Evolutionary conservation across 1,140 invertebrate species (phyloP), one percentile per base, ranked within the genome.

Genomic region (Zeugodacus cucurbitae): DNA sequence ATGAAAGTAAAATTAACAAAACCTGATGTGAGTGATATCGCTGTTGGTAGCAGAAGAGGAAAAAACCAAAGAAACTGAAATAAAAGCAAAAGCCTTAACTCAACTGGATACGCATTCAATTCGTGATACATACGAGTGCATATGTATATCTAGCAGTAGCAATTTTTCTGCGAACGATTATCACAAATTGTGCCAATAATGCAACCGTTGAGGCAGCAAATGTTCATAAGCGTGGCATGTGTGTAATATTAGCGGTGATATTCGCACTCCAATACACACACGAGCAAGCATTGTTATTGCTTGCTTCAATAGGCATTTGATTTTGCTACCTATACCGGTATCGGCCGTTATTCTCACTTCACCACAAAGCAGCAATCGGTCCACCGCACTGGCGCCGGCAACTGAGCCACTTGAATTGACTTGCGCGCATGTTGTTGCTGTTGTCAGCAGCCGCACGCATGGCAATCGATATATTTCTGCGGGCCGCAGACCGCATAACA

Each of bases 1-100:
- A 82, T 82, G 74, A 82, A 82, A 82, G 74, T 82, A 82, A 82
- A 82, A 82, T 82, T 82, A 82, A 29, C 44, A 48, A 54, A 82
- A 82, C 74, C 74, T 48, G 74, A 82, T 82, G n/a, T 26, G 2
- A 44, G 41, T 22, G 22, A 22, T 17, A 67, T 67, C 62, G 70
- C 4, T 70, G 10, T 32, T 32, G 17, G 70, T 44, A n/a, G 17
- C 22, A 74, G 22, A 41, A 14, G 70, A 70, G 26, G 6, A 32
- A 34, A 70, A 62, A 67, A 67, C 3, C 59, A 44, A 41, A 74
- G 20, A 29, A 11, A 48, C 7, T 29, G 41, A 29, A 82, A 82
- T 48, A 82, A 82, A 82, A 44, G 74, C 74, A 82, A 44, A 48
- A 82, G 29, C 64, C 4, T 29, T 29, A 64, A 64, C 34, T 7